Evolutionary conservation across 2,888 invertebrate genomes (phyloP).

Genomic region (Stenichneumon culpator): DNA sequence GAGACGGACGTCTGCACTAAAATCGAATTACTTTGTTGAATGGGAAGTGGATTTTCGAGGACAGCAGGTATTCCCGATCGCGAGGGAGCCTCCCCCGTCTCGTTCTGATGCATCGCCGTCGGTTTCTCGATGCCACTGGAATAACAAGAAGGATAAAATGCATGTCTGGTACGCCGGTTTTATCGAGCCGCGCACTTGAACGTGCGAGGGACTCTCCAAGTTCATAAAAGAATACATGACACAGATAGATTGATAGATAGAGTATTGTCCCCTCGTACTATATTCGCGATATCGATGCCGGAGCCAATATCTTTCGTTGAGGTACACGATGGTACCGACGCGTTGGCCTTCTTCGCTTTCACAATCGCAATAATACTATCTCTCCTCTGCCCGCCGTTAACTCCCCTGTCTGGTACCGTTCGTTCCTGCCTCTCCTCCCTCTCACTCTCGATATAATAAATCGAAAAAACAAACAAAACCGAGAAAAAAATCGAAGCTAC

Average conservation of each 20-base stretch:
- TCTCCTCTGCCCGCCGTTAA: slow-evolving; percentile 35
- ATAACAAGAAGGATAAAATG: slow-evolving; percentile 20
- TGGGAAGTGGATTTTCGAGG: slow-evolving; percentile 46
- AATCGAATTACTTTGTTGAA: slow-evolving; percentile 57
- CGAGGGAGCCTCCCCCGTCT: slow-evolving; percentile 31
- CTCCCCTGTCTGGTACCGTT: slow-evolving; percentile 47
- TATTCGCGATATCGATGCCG: slow-evolving; percentile 62
- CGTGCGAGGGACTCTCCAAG: slow-evolving; percentile 23
- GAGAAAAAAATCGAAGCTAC: slow-evolving; percentile 71
- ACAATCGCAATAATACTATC: slow-evolving; percentile 47
- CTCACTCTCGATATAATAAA: slow-evolving; percentile 75
- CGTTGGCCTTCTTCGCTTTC: slow-evolving; percentile 65
- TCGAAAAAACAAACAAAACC: slow-evolving; percentile 67
- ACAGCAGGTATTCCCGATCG: slow-evolving; percentile 47
- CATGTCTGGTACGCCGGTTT: not conserved
- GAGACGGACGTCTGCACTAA: slow-evolving; percentile 59
- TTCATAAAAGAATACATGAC: slow-evolving; percentile 9
- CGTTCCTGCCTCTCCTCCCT: slow-evolving; percentile 62
- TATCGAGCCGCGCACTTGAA: slow-evolving; percentile 43
- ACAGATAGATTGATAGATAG: slow-evolving; percentile 5
- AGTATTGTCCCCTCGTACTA: slow-evolving; percentile 8
- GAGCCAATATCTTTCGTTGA: slow-evolving; percentile 64
- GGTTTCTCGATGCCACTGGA: slow-evolving; percentile 64
- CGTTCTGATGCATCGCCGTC: slow-evolving; percentile 44
- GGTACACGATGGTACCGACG: slow-evolving; percentile 72